Base-by-base conservation (phyloP, 2,888 invertebrate genomes). In the Phytoseiulus persimilis region DNA sequence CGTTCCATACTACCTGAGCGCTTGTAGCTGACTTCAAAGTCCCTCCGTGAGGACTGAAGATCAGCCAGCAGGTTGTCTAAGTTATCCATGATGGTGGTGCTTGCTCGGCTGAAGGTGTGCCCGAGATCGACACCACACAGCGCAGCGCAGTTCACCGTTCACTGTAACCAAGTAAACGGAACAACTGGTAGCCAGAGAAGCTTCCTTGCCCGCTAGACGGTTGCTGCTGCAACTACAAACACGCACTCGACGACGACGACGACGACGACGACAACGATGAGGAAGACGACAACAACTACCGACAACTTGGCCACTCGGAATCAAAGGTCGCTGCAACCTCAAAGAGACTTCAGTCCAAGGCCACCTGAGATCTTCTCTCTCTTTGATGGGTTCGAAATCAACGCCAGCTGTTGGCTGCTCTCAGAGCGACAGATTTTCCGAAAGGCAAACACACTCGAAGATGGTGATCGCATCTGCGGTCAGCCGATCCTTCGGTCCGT, bases 1-100 rank as follows among this genome's bases (percentile, higher is more conserved):
- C 87, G 87, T 45, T 87, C 87, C 87, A 87, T 87, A 87, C 87
- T 87, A 87, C 87, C 87, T 87, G 87, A 87, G 11, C 87, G 87
- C 33, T 87, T 87, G 87, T 87, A 87, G 87, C 87, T 87, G 87
- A 87, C 87, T 31, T 87, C 87, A 18, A 39, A 87, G 87, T 87
- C 87, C 23, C 87, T 11, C 32, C 87, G 87, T n/a, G 87, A 87
- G 23, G 87, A 87, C 87, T 87, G 87, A 33, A 87, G 32, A 45
- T 87, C 87, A 87, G 87, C 87, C n/a, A 87, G 87, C 9, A 87
- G 87, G 45, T 87, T 87, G 87, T 87, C 87, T 33, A 87, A 45
- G 33, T 87, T 87, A 33, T 87, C 87, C 87, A 87, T 87, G 87
- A 23, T 33, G 87, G 31, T 9, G 32, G 83, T 83, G 83, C 31